Evolutionary conservation across 2,888 invertebrate genomes (phyloP).

Genomic region (Sinohyriopsis cumingii): DNA sequence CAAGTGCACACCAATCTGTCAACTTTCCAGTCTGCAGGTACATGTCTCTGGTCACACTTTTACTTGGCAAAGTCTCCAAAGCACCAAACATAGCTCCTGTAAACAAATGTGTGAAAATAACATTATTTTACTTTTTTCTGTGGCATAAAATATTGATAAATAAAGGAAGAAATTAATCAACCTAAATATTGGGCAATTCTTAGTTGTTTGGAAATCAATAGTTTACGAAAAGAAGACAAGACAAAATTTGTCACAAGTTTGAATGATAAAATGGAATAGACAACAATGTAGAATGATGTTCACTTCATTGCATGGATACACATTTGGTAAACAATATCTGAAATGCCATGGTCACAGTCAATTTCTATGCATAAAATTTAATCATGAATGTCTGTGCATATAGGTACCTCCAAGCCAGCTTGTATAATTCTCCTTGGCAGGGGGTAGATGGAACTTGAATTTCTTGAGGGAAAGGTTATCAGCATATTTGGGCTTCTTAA

Average conservation of each 20-base stretch:
- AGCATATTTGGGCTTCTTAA: slow-evolving; percentile 74
- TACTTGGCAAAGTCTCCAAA: slow-evolving; percentile 81
- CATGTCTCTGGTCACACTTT: slow-evolving; percentile 83
- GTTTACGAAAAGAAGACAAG: too few relatives aligned
- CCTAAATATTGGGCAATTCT: too few relatives aligned
- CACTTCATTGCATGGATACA: too few relatives aligned
- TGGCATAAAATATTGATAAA: neutral
- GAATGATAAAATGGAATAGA: too few relatives aligned
- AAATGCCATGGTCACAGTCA: too few relatives aligned
- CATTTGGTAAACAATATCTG: too few relatives aligned
- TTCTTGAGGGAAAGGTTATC: slow-evolving; percentile 77
- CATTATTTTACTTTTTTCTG: neutral
- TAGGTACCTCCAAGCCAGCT: slow-evolving; percentile 87
- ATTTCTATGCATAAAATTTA: too few relatives aligned
- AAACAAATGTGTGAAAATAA: slow-evolving; percentile 12
- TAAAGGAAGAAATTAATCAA: neutral
- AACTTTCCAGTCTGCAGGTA: slow-evolving; percentile 77
- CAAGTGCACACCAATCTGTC: slow-evolving; percentile 83
- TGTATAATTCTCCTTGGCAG: slow-evolving; percentile 85
- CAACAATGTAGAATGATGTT: too few relatives aligned
- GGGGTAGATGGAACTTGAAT: slow-evolving; percentile 87
- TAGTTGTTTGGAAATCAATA: too few relatives aligned
- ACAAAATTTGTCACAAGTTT: too few relatives aligned
- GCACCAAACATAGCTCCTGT: slow-evolving; percentile 84
- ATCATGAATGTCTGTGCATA: too few relatives aligned